Percentiles rank a stretch among this genome's conserved stretches.
phyloP scores from a whole-genome alignment of 2,113 vertebrate genomes.

The Falco punctatus region DNA sequence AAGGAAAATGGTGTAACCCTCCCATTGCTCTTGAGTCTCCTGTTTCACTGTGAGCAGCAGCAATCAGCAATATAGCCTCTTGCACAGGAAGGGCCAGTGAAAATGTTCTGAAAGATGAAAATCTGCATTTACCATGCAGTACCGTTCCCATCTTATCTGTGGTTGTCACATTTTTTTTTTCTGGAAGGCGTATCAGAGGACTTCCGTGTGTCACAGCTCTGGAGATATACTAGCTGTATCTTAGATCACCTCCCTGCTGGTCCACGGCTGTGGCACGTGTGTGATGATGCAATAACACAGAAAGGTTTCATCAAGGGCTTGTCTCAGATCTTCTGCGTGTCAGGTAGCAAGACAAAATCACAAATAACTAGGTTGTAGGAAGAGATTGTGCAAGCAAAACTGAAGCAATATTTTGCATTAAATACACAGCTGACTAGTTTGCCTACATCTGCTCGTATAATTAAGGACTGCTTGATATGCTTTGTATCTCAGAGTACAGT shows the following conservation, averaged over 20 bases:
- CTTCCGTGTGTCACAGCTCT: background rate
- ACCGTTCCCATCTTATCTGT: background rate
- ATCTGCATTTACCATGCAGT: background rate
- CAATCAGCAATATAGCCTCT: background rate
- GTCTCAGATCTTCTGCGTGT: background rate
- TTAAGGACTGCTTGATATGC: slow-evolving; percentile 34
- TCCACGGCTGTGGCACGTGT: background rate
- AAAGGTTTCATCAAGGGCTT: background rate
- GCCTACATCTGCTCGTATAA: background rate
- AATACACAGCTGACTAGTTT: slow-evolving; percentile 37
- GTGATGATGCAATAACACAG: background rate
- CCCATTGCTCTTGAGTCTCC: background rate
- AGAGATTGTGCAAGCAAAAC: slow-evolving; percentile 36
- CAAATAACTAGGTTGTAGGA: slow-evolving; percentile 1
- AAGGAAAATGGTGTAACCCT: background rate
- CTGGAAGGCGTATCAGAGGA: background rate
- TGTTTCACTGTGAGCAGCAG: background rate
- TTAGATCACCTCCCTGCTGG: background rate
- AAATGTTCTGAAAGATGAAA: background rate
- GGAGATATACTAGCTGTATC: background rate
- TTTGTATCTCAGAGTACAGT: slow-evolving; percentile 11
- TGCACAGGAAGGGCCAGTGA: background rate
- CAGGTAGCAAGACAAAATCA: background rate
- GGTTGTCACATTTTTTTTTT: background rate
- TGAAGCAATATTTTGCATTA: slow-evolving; percentile 27